A percentile compares a stretch with the other conserved stretches of the same genome.
Conservation (phyloP, 2,797 vertebrate species). For the Anguilla anguilla region DNA sequence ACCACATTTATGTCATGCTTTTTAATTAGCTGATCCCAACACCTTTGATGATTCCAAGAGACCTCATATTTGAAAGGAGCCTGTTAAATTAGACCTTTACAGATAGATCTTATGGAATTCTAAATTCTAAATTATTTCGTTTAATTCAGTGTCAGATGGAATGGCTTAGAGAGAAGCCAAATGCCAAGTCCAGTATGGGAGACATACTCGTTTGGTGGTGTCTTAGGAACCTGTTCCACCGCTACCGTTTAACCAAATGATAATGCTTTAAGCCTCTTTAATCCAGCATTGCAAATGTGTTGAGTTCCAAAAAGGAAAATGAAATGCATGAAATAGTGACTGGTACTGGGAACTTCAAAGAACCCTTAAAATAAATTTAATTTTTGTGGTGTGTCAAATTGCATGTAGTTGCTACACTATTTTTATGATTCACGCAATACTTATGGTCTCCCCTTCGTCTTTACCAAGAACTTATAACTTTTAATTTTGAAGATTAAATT, state of each 20-base stretch:
- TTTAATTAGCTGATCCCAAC: slow-evolving; percentile 22
- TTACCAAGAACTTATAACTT: not conserved
- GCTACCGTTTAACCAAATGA: not conserved
- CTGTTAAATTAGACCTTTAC: slow-evolving; percentile 28
- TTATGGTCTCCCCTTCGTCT: not conserved
- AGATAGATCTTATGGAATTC: slow-evolving; percentile 17
- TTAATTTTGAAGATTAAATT: not conserved
- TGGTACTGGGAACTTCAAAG: not conserved
- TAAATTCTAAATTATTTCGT: slow-evolving; percentile 26
- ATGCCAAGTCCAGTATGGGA: not conserved
- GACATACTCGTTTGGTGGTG: not conserved
- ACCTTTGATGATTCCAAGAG: slow-evolving; percentile 23
- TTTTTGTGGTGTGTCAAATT: not conserved
- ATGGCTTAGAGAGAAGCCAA: not conserved
- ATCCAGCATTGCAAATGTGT: not conserved
- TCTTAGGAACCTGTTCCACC: not conserved
- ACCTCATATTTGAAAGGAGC: slow-evolving; percentile 22
- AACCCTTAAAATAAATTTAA: not conserved
- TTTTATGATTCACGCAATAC: not conserved
- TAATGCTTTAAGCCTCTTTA: not conserved
- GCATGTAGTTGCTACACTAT: not conserved
- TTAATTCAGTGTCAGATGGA: slow-evolving; percentile 28
- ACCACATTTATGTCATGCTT: slow-evolving; percentile 7
- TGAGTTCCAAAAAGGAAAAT: not conserved
- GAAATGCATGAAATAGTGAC: not conserved